Conservation (phyloP, 2,113 vertebrate genomes). For the Syrrhaptes paradoxus region DNA sequence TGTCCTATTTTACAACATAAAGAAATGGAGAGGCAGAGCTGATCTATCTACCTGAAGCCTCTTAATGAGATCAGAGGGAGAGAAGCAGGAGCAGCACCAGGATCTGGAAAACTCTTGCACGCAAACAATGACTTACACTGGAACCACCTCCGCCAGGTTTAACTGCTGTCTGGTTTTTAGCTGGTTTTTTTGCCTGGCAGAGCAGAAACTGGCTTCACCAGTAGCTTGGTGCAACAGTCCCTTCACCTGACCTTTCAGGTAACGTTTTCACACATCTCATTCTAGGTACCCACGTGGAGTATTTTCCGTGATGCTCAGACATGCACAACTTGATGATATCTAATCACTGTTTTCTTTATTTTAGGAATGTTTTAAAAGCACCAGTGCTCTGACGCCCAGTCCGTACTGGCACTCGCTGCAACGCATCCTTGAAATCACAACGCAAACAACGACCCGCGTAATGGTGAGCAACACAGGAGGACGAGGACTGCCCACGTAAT, state of each 20-base stretch:
- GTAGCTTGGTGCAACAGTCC: background rate
- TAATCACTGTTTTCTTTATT: background rate
- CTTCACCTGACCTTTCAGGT: background rate
- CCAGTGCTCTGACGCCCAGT: background rate
- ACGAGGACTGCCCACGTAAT: background rate
- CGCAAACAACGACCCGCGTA: conserved; percentile 33
- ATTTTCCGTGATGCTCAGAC: background rate
- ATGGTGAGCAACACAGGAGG: background rate
- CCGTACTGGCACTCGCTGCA: background rate
- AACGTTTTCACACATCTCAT: background rate
- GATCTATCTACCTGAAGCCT: background rate
- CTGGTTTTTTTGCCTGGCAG: background rate
- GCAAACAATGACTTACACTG: background rate
- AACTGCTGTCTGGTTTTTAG: background rate
- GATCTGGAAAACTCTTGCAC: background rate
- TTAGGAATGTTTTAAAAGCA: background rate
- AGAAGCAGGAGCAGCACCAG: background rate
- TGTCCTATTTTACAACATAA: background rate
- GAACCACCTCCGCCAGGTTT: background rate
- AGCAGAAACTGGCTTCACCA: background rate
- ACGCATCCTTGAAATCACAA: background rate
- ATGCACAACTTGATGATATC: background rate
- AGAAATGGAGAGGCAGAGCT: background rate
- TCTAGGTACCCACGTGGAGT: background rate
- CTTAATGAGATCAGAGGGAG: background rate